Evolutionary conservation across 1,140 invertebrate genomes (phyloP).

Genomic region (Centruroides vittatus): DNA sequence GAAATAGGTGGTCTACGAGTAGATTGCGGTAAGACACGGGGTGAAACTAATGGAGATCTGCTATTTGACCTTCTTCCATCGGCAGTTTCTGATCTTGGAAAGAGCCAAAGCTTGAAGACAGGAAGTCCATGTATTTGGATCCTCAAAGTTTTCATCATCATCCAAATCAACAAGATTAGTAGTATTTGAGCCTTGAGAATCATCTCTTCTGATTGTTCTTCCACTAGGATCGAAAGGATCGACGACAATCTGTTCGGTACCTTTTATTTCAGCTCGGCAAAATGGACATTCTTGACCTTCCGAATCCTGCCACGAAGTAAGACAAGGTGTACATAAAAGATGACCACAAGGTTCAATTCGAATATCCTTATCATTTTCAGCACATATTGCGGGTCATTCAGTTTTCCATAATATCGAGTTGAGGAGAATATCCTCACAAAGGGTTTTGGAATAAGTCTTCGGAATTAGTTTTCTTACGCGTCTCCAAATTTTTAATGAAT

Average conservation of each 20-base stretch:
- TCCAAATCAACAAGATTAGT: constrained; percentile 44
- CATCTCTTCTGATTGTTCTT: constrained; percentile 14
- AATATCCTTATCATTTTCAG: constrained; percentile 98
- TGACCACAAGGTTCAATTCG: constrained; percentile 98
- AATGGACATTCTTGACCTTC: constrained; percentile 97
- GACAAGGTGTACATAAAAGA: constrained; percentile 90
- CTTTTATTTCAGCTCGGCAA: constrained; percentile 97
- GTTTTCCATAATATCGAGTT: too few species aligned
- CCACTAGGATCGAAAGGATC: constrained; percentile 38
- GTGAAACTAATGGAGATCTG: constrained; percentile 42
- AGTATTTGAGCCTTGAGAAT: constrained; percentile 9
- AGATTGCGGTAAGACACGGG: constrained; percentile 34
- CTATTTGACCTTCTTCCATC: constrained; percentile 23
- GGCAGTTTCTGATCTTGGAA: constrained; percentile 34
- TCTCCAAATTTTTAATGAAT: too few species aligned
- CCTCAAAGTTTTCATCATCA: constrained; percentile 58
- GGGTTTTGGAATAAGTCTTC: too few species aligned
- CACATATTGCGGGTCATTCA: constrained; percentile 41
- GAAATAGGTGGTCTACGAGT: constrained; percentile 24
- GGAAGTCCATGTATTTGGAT: constrained; percentile 25
- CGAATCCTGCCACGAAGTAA: constrained; percentile 92
- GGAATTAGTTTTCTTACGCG: too few species aligned
- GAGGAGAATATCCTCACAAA: too few species aligned
- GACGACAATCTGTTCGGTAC: constrained; percentile 85
- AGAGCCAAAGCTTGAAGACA: constrained; percentile 39